These are phyloP conservation scores for Peromyscus melanophrys DNA, from an alignment of 2,797 vertebrate genomes.

Conservation along the genomic window DNA sequence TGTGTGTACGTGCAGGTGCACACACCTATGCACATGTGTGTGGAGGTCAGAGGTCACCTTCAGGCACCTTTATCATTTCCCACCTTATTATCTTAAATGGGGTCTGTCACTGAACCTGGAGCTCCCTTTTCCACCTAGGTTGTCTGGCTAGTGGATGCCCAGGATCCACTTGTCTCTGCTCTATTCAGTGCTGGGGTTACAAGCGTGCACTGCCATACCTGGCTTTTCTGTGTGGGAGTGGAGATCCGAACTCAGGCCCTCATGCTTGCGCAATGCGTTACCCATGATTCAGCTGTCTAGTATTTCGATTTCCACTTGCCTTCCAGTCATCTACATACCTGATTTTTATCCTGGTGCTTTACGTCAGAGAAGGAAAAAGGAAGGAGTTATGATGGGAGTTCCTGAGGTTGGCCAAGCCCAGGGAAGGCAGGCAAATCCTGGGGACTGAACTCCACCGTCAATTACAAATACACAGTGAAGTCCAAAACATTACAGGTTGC, in stretches of 20 bases:
- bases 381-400: neutral
- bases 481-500: neutral
- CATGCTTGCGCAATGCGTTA: fast-evolving
- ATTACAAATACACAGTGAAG: neutral
- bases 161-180: neutral
- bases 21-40: neutral
- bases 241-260: neutral
- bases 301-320: neutral
- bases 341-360: neutral
- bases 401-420: neutral
- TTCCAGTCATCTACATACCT: neutral
- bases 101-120: neutral
- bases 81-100: neutral
- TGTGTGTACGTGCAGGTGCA: neutral
- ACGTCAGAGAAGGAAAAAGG: constrained; percentile 29
- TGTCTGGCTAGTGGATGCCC: neutral
- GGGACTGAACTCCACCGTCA: neutral
- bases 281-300: too few relatives aligned
- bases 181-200: neutral
- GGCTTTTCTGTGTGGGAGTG: neutral
- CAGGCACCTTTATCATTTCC: neutral
- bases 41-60: neutral
- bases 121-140: neutral
- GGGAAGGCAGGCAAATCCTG: neutral
- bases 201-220: fast-evolving